Conservation (phyloP, 2,113 vertebrate genomes). For the Bos javanicus region DNA sequence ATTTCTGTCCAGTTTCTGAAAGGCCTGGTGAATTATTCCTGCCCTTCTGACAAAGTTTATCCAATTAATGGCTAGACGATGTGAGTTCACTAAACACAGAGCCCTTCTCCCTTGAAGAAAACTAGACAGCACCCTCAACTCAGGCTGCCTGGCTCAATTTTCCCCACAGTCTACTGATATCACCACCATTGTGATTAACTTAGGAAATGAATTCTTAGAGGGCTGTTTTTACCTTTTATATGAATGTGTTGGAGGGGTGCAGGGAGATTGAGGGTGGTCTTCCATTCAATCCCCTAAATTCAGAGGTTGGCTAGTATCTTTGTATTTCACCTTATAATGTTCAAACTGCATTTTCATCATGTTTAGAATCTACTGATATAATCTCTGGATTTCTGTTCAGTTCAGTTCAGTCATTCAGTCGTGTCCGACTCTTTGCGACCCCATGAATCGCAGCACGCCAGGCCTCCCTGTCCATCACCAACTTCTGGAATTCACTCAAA, state of each 20-base stretch:
- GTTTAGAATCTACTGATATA: not conserved
- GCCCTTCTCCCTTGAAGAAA: not conserved
- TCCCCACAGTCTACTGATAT: not conserved
- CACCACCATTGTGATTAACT: not conserved
- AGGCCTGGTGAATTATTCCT: not conserved
- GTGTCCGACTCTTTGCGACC: no score
- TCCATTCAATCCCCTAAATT: not conserved
- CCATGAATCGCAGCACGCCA: no score
- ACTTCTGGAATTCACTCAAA: rapidly evolving
- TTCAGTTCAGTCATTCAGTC: no score
- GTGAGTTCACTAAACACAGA: not conserved
- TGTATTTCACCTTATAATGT: not conserved
- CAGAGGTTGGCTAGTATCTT: not conserved
- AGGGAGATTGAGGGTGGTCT: not conserved
- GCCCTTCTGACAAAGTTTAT: not conserved
- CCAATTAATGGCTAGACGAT: not conserved
- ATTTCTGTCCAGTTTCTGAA: not conserved
- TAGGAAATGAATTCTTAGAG: not conserved
- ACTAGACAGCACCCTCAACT: not conserved
- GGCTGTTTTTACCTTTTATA: not conserved
- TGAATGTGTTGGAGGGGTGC: not conserved
- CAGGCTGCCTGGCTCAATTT: not conserved
- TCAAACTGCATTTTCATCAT: not conserved
- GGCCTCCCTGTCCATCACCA: no score
- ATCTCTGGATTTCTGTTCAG: not conserved